Base-by-base conservation (phyloP, 2,113 vertebrate species). In the Ictalurus furcatus region DNA sequence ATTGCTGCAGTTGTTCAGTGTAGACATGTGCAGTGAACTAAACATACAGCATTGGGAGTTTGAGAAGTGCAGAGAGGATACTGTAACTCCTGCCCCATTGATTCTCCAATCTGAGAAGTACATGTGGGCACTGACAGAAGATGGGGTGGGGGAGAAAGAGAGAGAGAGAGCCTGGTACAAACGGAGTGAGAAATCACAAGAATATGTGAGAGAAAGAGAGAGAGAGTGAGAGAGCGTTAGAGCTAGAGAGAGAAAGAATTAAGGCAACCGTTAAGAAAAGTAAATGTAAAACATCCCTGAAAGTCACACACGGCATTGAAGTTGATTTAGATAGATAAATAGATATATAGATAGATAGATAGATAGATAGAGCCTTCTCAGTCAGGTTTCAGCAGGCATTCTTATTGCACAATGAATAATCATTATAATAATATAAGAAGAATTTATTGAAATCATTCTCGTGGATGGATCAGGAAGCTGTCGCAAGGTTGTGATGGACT, bases 1-100 rank as follows among this genome's bases (percentile, higher is more conserved):
- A 95, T 93, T 92, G 92, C 85, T 37, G n/a, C 17, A n/a, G 71
- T 69, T 79, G 86, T 69, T 79, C 81, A 4, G 80, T 90, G 92
- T 92, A 92, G 92, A 92, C 92, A 91, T 89, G 91, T 84, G 84
- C 92, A 88, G 86, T 93, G 82, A 90, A 90, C 92, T 92, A 90
- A 90, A 88, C 85, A 91, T 87, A 61, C 85, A 85, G 54, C 63
- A 88, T 82, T 78, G 73, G 54, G 37, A 76, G 48, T 59, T 30
- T n/a, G 25, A 88, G 87, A 61, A 84, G 30, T 67, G 63, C 14
- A 21, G 54, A 83, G 65, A 83, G 56, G 59, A 71, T 54, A 81
- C 56, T 28, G 71, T 61, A 61, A 40, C 30, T 83, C 6, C 69
- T 56, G 52, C 65, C 73, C 65, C 81, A 73, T 34, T 83, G 61